These are phyloP conservation scores for Scortum barcoo DNA, from an alignment of 2,113 vertebrate species.

Conservation along the genomic window DNA sequence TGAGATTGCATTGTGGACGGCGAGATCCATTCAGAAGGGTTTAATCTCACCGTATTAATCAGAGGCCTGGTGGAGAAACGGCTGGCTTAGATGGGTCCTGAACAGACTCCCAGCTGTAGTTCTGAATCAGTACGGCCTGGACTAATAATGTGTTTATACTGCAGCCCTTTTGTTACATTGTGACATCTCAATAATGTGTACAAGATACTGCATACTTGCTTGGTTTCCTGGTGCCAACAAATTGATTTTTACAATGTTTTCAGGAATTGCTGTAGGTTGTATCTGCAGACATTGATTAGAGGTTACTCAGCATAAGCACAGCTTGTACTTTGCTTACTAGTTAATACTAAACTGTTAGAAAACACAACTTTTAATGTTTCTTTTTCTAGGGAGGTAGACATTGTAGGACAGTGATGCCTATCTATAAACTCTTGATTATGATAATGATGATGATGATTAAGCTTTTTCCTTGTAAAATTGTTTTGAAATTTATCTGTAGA, in stretches of 20 bases:
- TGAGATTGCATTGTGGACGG: conserved; percentile 41
- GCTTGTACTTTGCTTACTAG: not conserved
- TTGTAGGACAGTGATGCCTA: no score
- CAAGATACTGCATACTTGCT: not conserved
- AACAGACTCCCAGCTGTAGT: not conserved
- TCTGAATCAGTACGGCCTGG: not conserved
- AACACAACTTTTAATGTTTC: no score
- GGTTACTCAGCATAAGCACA: not conserved
- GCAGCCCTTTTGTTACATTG: not conserved
- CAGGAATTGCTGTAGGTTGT: not conserved
- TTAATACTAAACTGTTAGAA: not conserved
- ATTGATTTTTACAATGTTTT: not conserved
- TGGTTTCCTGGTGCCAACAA: not conserved
- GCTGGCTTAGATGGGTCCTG: not conserved
- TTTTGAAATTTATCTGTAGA: not conserved
- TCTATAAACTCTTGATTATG: not conserved
- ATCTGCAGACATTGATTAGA: not conserved
- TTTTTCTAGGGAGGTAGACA: not conserved
- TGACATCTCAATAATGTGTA: not conserved
- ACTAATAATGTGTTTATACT: not conserved
- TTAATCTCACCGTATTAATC: conserved; percentile 21
- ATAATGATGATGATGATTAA: not conserved
- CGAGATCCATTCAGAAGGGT: conserved; percentile 26
- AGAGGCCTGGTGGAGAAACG: not conserved
- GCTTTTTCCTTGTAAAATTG: not conserved